Conservation (phyloP, 2,888 invertebrate species). For the Xestia sexstrigata region DNA sequence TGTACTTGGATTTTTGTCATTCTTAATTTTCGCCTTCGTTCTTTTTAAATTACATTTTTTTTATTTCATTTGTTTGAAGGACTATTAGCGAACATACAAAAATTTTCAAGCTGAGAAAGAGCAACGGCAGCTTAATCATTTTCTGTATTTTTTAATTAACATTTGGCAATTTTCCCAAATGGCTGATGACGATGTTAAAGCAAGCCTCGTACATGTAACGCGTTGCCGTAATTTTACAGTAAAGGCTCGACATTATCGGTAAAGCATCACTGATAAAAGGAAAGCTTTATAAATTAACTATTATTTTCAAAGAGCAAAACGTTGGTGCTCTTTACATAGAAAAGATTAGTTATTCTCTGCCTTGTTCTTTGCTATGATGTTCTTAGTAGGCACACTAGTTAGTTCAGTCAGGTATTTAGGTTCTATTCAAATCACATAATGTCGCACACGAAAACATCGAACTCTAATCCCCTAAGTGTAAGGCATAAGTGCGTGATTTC, state of each 20-base stretch:
- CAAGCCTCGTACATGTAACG: conserved; percentile 30
- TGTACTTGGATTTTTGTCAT: neutral
- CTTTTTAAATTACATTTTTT: neutral
- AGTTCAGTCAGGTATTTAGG: neutral
- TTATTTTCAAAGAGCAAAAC: neutral
- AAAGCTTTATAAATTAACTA: neutral
- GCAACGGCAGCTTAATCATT: neutral
- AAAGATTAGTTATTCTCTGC: neutral
- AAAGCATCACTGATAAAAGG: neutral
- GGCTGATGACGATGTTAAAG: conserved; percentile 14
- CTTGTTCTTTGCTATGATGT: conserved; percentile 3
- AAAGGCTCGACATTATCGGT: neutral
- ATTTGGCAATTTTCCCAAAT: conserved; percentile 35
- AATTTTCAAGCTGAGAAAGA: neutral
- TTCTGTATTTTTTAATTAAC: neutral
- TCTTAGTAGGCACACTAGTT: neutral
- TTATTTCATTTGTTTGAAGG: too few relatives aligned
- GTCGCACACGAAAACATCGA: neutral
- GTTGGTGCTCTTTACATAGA: neutral
- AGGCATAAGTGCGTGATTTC: neutral
- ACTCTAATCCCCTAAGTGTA: neutral
- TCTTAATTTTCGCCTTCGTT: neutral
- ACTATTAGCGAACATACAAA: too few relatives aligned
- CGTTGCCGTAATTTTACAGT: conserved; percentile 17
- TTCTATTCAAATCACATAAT: neutral